phyloP scores from a whole-genome alignment of 2,113 vertebrate species.

The Marmota monax region DNA sequence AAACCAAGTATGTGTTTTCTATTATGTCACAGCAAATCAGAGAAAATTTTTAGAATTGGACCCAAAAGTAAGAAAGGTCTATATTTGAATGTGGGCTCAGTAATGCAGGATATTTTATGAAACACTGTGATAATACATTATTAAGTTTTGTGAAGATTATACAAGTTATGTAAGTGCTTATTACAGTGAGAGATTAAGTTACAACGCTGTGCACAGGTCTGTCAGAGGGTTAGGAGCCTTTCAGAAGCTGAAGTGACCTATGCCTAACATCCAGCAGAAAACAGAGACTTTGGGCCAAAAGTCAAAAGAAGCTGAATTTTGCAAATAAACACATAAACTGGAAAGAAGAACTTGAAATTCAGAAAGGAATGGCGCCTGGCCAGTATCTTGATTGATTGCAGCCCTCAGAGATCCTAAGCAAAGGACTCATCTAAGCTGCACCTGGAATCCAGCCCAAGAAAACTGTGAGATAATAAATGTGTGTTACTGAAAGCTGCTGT shows the following conservation, averaged over 20 bases:
- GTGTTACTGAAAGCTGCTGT: neutral
- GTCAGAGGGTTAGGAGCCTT: neutral
- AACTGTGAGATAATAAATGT: slow-evolving; percentile 31
- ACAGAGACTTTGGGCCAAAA: neutral
- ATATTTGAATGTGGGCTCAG: neutral
- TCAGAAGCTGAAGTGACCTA: neutral
- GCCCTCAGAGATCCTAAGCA: neutral
- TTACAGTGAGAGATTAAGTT: neutral
- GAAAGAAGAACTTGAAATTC: slow-evolving; percentile 23
- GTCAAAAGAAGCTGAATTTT: slow-evolving; percentile 17
- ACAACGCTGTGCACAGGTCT: neutral
- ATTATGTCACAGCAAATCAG: neutral
- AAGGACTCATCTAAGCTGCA: neutral
- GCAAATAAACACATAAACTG: neutral
- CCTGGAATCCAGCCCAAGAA: neutral
- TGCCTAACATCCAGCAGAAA: neutral
- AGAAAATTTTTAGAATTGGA: neutral
- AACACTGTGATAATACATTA: neutral
- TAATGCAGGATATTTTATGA: neutral
- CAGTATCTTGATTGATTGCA: slow-evolving; percentile 7
- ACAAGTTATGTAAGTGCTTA: neutral
- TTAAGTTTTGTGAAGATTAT: neutral
- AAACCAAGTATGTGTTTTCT: neutral
- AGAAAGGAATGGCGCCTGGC: neutral
- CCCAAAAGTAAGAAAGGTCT: neutral